Percentiles rank a stretch among this genome's conserved stretches.
Conservation (phyloP, 2,888 invertebrate species). For the Leptinotarsa haldemani region DNA sequence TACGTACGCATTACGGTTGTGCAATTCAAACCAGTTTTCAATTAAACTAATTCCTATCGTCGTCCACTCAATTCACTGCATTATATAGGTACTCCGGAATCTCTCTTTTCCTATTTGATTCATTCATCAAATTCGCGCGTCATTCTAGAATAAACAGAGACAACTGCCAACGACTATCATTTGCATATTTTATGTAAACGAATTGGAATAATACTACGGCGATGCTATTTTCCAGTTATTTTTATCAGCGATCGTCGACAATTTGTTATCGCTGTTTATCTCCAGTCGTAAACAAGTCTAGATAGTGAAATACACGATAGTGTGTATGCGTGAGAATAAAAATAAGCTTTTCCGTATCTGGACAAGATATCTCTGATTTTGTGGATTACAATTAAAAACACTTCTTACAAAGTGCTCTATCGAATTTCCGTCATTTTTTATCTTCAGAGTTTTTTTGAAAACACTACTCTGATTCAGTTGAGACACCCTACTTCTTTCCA, state of each 20-base stretch:
- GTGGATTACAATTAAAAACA: too few relatives aligned
- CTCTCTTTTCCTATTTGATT: not conserved
- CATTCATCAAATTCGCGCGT: slow-evolving; percentile 1
- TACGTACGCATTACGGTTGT: not conserved
- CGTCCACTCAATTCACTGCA: not conserved
- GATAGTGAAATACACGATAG: not conserved
- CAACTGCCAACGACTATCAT: not conserved
- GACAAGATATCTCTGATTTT: not conserved
- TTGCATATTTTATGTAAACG: slow-evolving; percentile 7
- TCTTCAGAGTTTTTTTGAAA: too few relatives aligned
- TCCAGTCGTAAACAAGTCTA: not conserved
- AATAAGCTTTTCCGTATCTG: not conserved
- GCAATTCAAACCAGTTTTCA: not conserved
- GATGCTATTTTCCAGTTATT: not conserved
- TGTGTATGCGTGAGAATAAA: not conserved
- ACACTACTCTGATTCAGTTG: too few relatives aligned
- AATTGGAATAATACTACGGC: not conserved
- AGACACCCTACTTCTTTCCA: too few relatives aligned
- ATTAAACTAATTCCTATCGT: not conserved
- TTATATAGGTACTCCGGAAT: not conserved
- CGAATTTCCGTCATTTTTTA: too few relatives aligned
- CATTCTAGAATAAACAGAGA: not conserved
- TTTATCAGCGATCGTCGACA: not conserved
- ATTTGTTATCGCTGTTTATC: not conserved
- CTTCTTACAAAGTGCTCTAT: too few relatives aligned